A percentile compares a stretch with the other conserved stretches of the same genome.
phyloP scores from a whole-genome alignment of 2,113 vertebrate genomes.

The zebrafish (Danio rerio) region GRCz12tu NC_133192.1:18294501-18295000 shows the following conservation, averaged over 20 bases:
- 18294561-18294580: constrained; percentile 72
- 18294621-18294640: constrained; percentile 4
- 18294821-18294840: neutral
- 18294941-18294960: constrained; percentile 14
- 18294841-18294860: neutral
- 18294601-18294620: constrained; percentile 49
- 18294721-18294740: constrained; percentile 26
- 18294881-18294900: constrained; percentile 25
- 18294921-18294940: constrained; percentile 34
- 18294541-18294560: constrained; percentile 70
- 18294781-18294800: neutral
- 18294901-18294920: constrained; percentile 21
- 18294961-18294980: constrained; percentile 33
- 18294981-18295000: constrained; percentile 28
- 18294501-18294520: constrained; percentile 64
- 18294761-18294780: constrained; percentile 23
- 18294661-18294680: neutral
- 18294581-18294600: constrained; percentile 72
- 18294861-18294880: constrained; percentile 36
- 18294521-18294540: constrained; percentile 68
- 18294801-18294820: neutral
- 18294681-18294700: neutral
- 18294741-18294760: constrained; percentile 17
- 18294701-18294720: constrained; percentile 28
- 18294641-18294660: neutral